Evolutionary conservation across 1,140 invertebrate species (phyloP), one percentile per base, ranked within the genome.

Genomic region (Spodoptera frugiperda): DNA sequence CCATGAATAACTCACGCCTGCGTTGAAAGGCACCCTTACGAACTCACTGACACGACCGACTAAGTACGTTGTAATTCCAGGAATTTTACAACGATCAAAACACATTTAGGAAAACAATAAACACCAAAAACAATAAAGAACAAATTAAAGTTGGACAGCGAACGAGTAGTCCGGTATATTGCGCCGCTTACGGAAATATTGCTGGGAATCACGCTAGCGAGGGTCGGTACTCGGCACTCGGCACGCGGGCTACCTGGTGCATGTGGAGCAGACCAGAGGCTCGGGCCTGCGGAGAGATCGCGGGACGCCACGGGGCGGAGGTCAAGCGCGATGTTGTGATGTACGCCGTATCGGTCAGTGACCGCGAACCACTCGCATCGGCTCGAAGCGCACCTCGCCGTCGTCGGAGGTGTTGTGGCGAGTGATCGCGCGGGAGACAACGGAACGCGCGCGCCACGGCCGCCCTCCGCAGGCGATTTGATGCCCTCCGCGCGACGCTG

Each of bases 381-480:
- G 82, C 82, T 78, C 83, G 59, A 73, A 86, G 72, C 80, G 82
- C 82, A 88, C 89, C 89, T 86, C 84, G 84, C 87, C 81, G 86
- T 80, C 81, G 82, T 82, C 83, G 81, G 87, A 89, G 91, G 84
- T 87, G 85, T 88, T 84, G 84, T 87, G 82, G 79, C 78, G 76
- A 89, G 83, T 87, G 87, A 90, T 84, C 88, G 86, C 85, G 85
- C 83, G 82, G 67, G 72, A 82, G 81, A 84, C 78, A 72, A 76
- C 78, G 78, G 82, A 80, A 91, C 82, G 81, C 91, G 91, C 89
- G 91, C 90, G 88, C 83, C 87, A 85, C 83, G 87, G 78, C 68
- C 88, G 92, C 92, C 89, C 87, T 91, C 87, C 87, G 87, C 83
- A 89, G 86, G 88, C 92, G 89, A 86, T 93, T 92, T 93, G 92